These are phyloP conservation scores for Apolygus lucorum DNA, from an alignment of 1,140 invertebrate species.

Conservation along the genomic window DNA sequence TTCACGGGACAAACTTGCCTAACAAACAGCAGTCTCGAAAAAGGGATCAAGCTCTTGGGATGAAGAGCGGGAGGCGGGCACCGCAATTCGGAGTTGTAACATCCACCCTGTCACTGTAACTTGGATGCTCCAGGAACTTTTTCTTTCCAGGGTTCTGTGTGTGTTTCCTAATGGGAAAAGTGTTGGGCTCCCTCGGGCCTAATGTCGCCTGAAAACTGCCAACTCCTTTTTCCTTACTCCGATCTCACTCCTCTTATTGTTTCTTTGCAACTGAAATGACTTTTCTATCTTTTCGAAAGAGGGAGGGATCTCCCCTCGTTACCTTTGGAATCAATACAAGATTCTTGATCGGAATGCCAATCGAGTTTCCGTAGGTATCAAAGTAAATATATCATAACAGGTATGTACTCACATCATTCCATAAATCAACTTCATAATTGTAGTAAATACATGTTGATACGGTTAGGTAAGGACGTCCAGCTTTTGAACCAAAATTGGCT, in stretches of 20 bases:
- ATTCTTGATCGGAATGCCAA: neutral
- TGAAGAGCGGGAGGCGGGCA: too few relatives aligned
- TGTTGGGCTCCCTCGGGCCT: slow-evolving; percentile 5
- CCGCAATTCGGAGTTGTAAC: slow-evolving; percentile 14
- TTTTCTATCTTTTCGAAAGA: neutral
- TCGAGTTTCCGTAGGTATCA: too few relatives aligned
- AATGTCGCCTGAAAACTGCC: slow-evolving; percentile 14
- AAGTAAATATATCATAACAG: too few relatives aligned
- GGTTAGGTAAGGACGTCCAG: too few relatives aligned
- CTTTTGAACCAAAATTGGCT: too few relatives aligned
- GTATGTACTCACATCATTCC: too few relatives aligned
- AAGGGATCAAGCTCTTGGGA: too few relatives aligned
- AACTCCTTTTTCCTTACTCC: neutral
- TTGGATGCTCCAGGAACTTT: neutral
- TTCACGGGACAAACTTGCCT: too few relatives aligned
- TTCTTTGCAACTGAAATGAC: slow-evolving; percentile 8
- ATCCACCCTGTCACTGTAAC: slow-evolving; percentile 9
- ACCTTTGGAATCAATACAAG: neutral
- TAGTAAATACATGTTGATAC: too few relatives aligned
- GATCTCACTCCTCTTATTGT: neutral
- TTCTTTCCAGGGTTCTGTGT: neutral
- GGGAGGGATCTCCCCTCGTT: neutral
- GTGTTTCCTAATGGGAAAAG: slow-evolving; percentile 16
- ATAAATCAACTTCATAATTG: too few relatives aligned
- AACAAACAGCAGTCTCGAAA: too few relatives aligned